Evolutionary conservation across 2,113 vertebrate species (phyloP).

Genomic region (Syrrhaptes paradoxus): DNA sequence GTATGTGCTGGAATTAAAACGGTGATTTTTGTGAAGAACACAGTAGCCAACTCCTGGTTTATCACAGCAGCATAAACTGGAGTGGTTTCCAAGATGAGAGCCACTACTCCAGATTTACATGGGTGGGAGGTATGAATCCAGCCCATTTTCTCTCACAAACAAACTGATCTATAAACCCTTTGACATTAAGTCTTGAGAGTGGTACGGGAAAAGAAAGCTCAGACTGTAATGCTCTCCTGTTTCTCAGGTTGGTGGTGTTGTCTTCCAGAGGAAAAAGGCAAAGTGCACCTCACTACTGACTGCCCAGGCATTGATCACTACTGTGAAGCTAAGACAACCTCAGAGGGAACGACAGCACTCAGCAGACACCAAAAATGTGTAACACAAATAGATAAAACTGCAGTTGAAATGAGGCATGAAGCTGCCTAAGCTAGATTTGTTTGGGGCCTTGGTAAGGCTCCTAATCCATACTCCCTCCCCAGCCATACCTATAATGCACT

Average conservation of each 20-base stretch:
- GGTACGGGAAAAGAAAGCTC: not conserved
- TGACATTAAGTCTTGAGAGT: not conserved
- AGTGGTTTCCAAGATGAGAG: not conserved
- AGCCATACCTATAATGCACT: not conserved
- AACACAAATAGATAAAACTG: not conserved
- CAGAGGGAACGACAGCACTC: not conserved
- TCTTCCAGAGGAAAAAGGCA: not conserved
- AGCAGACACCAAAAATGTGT: not conserved
- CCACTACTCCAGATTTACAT: not conserved
- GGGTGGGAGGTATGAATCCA: not conserved
- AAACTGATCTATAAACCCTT: not conserved
- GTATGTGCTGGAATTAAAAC: not conserved
- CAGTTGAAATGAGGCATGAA: not conserved
- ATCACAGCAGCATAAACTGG: not conserved
- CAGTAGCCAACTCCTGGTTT: constrained; percentile 2
- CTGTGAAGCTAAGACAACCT: not conserved
- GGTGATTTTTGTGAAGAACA: not conserved
- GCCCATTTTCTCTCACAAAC: not conserved
- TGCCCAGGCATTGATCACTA: not conserved
- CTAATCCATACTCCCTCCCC: not conserved
- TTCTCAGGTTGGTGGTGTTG: not conserved
- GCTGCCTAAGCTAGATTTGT: not conserved
- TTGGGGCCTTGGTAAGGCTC: not conserved
- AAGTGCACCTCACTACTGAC: not conserved
- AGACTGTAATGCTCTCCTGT: not conserved